These are phyloP conservation scores for Sturnira hondurensis DNA, from an alignment of 2,113 vertebrate species.

Conservation along the genomic window DNA sequence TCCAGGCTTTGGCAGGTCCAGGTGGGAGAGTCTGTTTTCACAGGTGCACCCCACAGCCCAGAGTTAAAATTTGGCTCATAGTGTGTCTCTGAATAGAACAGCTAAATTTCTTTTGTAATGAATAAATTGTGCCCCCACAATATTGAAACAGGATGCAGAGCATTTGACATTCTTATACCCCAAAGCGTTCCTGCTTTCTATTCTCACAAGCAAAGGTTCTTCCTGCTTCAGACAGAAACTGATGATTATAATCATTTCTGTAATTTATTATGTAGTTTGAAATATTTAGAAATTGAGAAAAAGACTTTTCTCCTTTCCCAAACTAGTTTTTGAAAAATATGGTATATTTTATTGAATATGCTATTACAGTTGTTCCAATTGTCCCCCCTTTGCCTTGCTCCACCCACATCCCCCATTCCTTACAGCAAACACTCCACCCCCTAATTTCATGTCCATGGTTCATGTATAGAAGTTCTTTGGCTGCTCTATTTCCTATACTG, in stretches of 20 bases:
- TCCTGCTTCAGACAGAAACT: not conserved
- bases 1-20: conserved; percentile 55
- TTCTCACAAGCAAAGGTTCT: not conserved
- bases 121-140: not conserved
- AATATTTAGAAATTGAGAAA: not conserved
- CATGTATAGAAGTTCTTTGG: no score
- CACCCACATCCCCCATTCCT: no score
- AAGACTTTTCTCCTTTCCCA: not conserved
- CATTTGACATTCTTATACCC: not conserved
- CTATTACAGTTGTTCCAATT: no score
- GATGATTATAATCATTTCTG: not conserved
- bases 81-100: not conserved
- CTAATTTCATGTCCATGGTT: no score
- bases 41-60: conserved; percentile 55
- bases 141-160: not conserved
- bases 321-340: not conserved
- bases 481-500: no score
- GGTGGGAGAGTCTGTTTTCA: conserved; percentile 68
- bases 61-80: not conserved
- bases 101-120: not conserved
- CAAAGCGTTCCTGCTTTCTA: not conserved
- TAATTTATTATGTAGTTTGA: not conserved
- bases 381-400: no score
- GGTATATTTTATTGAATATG: no score
- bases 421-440: no score